Evolutionary conservation across 2,113 vertebrate genomes (phyloP).

Genomic region (Daubentonia madagascariensis): DNA sequence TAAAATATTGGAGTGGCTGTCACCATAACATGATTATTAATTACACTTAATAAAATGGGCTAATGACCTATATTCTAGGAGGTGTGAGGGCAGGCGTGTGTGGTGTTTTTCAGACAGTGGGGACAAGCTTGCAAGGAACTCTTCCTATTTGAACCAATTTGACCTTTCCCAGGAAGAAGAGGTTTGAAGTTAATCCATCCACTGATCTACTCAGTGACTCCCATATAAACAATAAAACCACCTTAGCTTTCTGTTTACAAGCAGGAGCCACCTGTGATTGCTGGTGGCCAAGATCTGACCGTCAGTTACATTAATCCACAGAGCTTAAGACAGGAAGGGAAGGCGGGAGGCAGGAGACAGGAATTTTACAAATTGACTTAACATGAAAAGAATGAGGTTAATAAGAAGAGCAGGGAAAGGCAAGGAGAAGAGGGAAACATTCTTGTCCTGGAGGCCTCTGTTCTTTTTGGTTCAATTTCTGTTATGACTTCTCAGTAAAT

Average conservation of each 20-base stretch:
- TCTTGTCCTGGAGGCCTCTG: neutral
- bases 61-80: neutral
- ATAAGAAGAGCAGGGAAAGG: neutral
- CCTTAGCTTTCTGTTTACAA: slow-evolving; percentile 70
- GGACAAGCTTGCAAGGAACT: neutral
- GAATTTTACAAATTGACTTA: slow-evolving; percentile 43
- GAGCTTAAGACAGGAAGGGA: slow-evolving; percentile 64
- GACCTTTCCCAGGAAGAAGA: slow-evolving; percentile 62
- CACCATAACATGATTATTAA: neutral
- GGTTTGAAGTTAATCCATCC: slow-evolving; percentile 63
- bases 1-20: neutral
- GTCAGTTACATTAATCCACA: slow-evolving; percentile 50
- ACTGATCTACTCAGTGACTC: slow-evolving; percentile 25
- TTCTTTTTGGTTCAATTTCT: neutral
- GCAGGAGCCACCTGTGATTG: slow-evolving; percentile 60
- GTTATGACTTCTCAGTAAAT: neutral
- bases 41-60: neutral
- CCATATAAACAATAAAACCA: slow-evolving; percentile 67
- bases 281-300: slow-evolving; percentile 46
- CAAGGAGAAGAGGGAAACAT: neutral
- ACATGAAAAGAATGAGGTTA: slow-evolving; percentile 43
- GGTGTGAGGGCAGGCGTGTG: neutral
- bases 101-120: neutral
- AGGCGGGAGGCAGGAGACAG: neutral
- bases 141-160: neutral